Evolutionary conservation across 2,888 invertebrate genomes (phyloP).

Genomic region (Conomelus anceps): DNA sequence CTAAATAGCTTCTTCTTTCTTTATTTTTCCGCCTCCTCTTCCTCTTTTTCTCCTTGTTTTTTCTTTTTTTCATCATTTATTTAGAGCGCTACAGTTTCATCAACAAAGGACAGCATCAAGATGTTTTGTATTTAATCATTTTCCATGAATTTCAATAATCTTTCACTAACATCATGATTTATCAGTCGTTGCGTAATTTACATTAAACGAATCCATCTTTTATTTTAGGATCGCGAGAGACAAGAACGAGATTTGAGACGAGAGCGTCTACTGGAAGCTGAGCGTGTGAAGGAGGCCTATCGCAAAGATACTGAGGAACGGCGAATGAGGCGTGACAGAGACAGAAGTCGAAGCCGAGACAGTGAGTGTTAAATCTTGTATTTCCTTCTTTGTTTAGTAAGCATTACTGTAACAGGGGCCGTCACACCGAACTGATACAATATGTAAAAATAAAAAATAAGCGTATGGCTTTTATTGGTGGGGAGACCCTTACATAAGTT

Average conservation of each 20-base stretch:
- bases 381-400: background rate
- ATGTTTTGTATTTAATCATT: no score
- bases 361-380: constrained; percentile 37
- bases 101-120: no score
- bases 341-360: constrained; percentile 40
- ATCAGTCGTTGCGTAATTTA: background rate
- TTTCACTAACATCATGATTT: background rate
- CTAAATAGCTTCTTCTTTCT: no score
- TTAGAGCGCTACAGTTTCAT: no score
- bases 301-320: constrained; percentile 32
- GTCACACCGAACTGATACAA: no score
- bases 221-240: constrained; percentile 24
- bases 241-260: constrained; percentile 32
- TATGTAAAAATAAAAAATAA: no score
- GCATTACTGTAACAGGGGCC: no score
- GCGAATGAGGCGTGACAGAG: constrained; percentile 33
- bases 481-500: no score
- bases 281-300: constrained; percentile 32
- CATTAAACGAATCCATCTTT: background rate
- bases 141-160: background rate
- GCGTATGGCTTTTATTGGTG: no score
- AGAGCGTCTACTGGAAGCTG: constrained; percentile 33
- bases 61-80: no score
- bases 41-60: no score
- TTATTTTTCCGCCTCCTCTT: no score